Evolutionary conservation across 1,140 invertebrate species (phyloP), one percentile per base, ranked within the genome.

Genomic region (Tribolium castaneum): DNA sequence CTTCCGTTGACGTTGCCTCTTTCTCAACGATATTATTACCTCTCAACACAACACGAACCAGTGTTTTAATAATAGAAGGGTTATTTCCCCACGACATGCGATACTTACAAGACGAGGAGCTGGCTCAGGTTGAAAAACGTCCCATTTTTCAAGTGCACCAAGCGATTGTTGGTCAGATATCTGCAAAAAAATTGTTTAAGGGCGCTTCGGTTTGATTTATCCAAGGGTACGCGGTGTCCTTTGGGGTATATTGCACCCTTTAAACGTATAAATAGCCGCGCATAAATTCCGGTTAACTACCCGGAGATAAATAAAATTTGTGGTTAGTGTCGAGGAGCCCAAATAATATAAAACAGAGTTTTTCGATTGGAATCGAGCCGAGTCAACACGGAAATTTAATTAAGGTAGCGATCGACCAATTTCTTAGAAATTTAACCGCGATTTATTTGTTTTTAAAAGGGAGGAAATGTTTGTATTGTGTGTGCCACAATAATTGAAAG

Each of bases 11-110:
- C n/a, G 14, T 72, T 16, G 13, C 22, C 25, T 4, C 25, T 30
- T 30, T 30, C 25, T 30, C 25, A 30, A 4, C 25, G 6, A 30
- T 6, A 30, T 30, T 30, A 30, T 30, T 50, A 50, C 13, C 13
- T 50, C 49, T 9, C 10, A 19, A 25, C 59, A 66, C 25, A 25
- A 35, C 54, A 70, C 12, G 10, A 56, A 62, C 66, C 2, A 9
- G 22, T 9, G 35, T 76, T 70, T 30, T 7, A 80, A 75, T 19
- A 72, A 77, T 70, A 76, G 86, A 87, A 70, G 25, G 78, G 72
- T 49, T 82, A 81, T 83, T 84, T 80, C 73, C 80, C 81, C 75
- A 87, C 86, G n/a, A 85, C 79, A 49, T 84, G 80, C 34, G 75
- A 54, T 71, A 84, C 81, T 83, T 70, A 83, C 83, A 84, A 22